Base-by-base conservation (phyloP, 2,113 vertebrate genomes). In the Rhombomys opimus region DNA sequence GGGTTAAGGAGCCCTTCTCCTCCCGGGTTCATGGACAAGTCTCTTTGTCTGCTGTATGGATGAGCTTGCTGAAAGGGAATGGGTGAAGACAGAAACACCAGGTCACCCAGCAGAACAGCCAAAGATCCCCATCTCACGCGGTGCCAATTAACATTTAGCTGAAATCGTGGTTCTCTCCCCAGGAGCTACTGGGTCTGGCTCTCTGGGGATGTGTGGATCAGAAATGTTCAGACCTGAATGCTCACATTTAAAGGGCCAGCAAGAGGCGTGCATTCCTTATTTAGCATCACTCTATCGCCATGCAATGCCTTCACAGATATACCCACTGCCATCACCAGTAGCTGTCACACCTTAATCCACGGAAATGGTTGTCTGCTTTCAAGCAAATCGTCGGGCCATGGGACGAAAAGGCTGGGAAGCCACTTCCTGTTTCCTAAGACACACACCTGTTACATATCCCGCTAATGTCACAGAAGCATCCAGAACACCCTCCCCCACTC, bases 131-230 rank as follows among this genome's bases (percentile, higher is more conserved):
- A 22, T 54, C 80, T 90, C 96, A 80, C 0, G 0, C 50, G 0
- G 46, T 57, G 81, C 87, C 94, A 89, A 77, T 96, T 96, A 95
- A 88, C 92, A 93, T 92, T 96, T 89, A 90, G 72, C 22, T 11
- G 20, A 77, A 27, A 72, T 75, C 61, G 22, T 61, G 32, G 35
- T 91, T 92, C 46, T 15, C 30, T 88, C 78, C 89, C 65, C 61
- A 54, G 10, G 93, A 82, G 96, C 90, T 94, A 75, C 61, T 23
- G 0, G 27, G 17, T 13, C 18, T 23, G 68, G 73, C 50, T 87
- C 87, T 94, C 96, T 12, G 18, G 95, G 65, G 93, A 70, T 61
- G 87, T 6, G 82, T 70, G 41, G 85, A 76, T 80, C 46, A 17
- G 1, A 67, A 68, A 61, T 9, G 8, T 38, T n/a, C 46, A n/a